Evolutionary conservation across 2,888 invertebrate species (phyloP), one percentile per base, ranked within the genome.

Genomic region (Coecobrya sp.): DNA sequence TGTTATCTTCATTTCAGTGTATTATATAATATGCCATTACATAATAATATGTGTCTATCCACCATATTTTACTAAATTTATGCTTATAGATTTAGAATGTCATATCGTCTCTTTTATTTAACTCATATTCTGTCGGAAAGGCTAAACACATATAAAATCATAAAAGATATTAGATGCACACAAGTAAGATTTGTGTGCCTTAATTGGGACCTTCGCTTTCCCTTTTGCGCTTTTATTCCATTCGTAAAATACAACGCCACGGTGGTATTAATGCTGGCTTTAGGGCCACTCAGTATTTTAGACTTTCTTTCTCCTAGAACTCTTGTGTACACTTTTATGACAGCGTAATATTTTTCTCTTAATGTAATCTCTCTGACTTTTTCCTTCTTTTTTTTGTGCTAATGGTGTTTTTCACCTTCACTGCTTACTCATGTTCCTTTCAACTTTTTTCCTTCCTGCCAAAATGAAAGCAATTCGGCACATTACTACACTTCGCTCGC

Each of bases 321-420:
- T 62, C 8, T 30, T 30, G 10, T 68, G 30, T 27, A 68, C 25
- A 7, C n/a, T 70, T 73, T 73, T 73, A 73, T 73, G 45, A 73
- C 73, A 73, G 45, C n/a, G 42, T 73, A 19, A 42, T 73, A 42
- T 73, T 73, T 73, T 73, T 42, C 70, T 70, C 36, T 42, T 73
- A 42, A 73, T 73, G 42, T 73, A 73, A 73, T 73, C 73, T 73
- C 22, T 36, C 45, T 73, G 42, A 73, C 73, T 73, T 62, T 25
- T 62, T 62, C 62, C 62, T 62, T 62, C 62, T 25, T 62, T 59
- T 68, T 73, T 73, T 27, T 73, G 42, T 73, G 73, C 30, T 70
- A 70, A 70, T 70, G 70, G 70, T 73, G 73, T 73, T 73, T 73
- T 73, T 42, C 36, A 45, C 45, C 19, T 5, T 70, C 5, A 22